A percentile compares a stretch with the other conserved stretches of the same genome.
Conservation (phyloP, 2,113 vertebrate genomes). For the Platysteira castanea region DNA sequence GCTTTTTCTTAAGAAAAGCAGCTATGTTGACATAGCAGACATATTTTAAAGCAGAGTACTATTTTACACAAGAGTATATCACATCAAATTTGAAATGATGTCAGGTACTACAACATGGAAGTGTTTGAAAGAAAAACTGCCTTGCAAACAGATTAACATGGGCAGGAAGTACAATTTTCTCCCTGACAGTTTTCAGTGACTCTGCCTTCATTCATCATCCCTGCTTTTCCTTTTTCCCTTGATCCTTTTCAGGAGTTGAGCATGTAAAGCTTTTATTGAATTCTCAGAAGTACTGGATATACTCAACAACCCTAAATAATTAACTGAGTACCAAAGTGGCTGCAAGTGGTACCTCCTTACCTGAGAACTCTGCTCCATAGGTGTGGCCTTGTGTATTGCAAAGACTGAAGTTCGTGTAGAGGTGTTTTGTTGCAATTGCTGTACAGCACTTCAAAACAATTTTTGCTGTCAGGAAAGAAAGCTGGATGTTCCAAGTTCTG, state of each 20-base stretch:
- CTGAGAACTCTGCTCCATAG: background rate
- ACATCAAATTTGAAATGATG: background rate
- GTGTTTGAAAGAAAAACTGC: background rate
- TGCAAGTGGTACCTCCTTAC: background rate
- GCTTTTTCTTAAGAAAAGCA: background rate
- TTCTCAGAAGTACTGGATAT: background rate
- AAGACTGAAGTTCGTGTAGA: background rate
- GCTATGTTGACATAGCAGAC: background rate
- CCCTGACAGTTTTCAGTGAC: background rate
- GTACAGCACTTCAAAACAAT: background rate
- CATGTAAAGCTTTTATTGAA: background rate
- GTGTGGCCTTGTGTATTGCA: background rate
- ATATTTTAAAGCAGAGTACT: background rate
- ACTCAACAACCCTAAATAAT: background rate
- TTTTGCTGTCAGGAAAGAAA: background rate
- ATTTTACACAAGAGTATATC: background rate
- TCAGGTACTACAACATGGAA: background rate
- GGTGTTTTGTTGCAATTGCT: background rate
- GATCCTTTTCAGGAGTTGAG: background rate
- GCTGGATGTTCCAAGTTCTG: background rate
- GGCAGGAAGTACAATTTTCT: background rate
- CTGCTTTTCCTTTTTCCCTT: background rate
- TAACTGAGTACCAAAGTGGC: background rate
- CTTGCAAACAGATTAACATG: background rate
- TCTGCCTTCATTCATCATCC: background rate